Evolutionary conservation across 2,888 invertebrate genomes (phyloP), one percentile per base, ranked within the genome.

Genomic region (Epinotia ramella): DNA sequence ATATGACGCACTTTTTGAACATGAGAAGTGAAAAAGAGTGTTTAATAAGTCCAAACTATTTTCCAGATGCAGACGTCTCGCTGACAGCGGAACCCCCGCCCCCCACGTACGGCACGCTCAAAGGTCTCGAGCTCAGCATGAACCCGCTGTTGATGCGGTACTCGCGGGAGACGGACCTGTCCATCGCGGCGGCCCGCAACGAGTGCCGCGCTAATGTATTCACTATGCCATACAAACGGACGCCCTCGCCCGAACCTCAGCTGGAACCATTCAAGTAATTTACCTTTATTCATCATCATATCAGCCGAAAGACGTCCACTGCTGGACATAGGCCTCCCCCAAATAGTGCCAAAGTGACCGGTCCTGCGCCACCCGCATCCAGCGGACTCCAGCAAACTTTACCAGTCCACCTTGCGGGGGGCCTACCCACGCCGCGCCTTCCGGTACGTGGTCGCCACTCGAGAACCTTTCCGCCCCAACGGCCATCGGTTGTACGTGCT

Each of bases 121-220:
- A 98, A 87, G 98, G 98, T 0, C 93, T 98, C 63, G 98, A 98
- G 84, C 98, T 98, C 87, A 98, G 98, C 84, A 97, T 98, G 96
- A 98, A 98, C 91, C 98, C 98, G 0, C 97, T 98, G 82, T 93
- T 98, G 72, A 97, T 98, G 88, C 97, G 97, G 88, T 99, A 98
- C 88, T 97, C 98, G 0, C 95, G 98, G 53, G 98, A 99, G 94
- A 98, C 98, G 0, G 98, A 98, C 84, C 95, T 96, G 79, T 97
- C 98, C 28, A 97, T 98, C 83, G 96, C 97, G 24, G 96, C 96
- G 77, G 96, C 97, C 0, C 95, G 98, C 65, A 96, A 96, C 82
- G 98, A 98, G 85, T 96, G 96, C 82, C 95, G 98, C 73, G 96
- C 97, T 78, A 96, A 97, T 81, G 93, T 99, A 57, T 98, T 98